Evolutionary conservation across 1,140 invertebrate genomes (phyloP).

Genomic region (Marisa cornuarietis): DNA sequence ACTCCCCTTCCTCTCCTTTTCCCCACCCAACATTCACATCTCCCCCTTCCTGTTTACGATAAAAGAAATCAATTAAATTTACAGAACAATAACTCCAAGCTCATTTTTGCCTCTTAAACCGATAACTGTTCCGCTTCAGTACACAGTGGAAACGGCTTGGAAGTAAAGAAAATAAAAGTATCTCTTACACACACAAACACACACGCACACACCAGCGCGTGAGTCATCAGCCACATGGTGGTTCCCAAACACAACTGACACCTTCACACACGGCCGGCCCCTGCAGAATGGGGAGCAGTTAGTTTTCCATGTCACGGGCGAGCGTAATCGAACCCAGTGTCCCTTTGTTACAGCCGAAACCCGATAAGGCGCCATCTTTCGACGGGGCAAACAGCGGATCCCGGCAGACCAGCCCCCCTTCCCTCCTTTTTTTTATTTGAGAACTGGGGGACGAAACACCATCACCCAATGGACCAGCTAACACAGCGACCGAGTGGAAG

Average conservation of each 20-base stretch:
- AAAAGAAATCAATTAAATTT: not conserved
- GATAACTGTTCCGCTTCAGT: not conserved
- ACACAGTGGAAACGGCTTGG: constrained; percentile 8
- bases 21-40: too few species aligned
- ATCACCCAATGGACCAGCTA: not conserved
- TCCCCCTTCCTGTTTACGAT: too few species aligned
- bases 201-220: not conserved
- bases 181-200: too few species aligned
- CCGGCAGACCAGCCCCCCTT: not conserved
- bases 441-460: not conserved
- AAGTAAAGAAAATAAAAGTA: too few species aligned
- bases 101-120: not conserved
- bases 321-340: not conserved
- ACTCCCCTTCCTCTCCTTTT: too few species aligned
- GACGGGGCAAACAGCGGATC: constrained; percentile 2
- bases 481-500: not conserved
- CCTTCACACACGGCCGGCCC: not conserved
- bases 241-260: not conserved
- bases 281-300: not conserved
- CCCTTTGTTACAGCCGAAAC: constrained; percentile 17
- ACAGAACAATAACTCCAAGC: not conserved
- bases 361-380: constrained; percentile 11
- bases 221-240: not conserved
- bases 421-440: not conserved
- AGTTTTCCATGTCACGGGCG: constrained; percentile 16